These are phyloP conservation scores for Helleia helle DNA, from an alignment of 2,888 invertebrate species.

Conservation along the genomic window DNA sequence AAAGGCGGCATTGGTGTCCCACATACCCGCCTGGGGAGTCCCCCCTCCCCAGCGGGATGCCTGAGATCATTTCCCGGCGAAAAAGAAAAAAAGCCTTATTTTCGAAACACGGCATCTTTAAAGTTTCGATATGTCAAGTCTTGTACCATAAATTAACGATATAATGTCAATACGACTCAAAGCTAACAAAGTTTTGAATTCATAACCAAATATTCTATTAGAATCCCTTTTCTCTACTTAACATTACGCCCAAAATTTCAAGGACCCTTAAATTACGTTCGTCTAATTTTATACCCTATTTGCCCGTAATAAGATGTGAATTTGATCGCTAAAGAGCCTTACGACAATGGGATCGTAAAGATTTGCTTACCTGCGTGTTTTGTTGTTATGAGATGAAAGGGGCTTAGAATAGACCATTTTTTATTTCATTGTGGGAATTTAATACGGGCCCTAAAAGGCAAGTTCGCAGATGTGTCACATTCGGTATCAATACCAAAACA, in stretches of 20 bases:
- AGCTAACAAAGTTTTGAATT: slow-evolving; percentile 4
- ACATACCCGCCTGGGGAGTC: too few relatives aligned
- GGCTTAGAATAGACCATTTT: slow-evolving; percentile 60
- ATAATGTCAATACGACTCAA: neutral
- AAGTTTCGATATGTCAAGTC: neutral
- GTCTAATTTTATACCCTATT: slow-evolving; percentile 19
- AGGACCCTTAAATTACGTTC: slow-evolving; percentile 11
- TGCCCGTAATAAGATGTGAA: slow-evolving; percentile 54
- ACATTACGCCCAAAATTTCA: slow-evolving; percentile 2
- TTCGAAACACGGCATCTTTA: too few relatives aligned
- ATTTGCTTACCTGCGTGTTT: slow-evolving; percentile 71
- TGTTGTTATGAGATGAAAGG: slow-evolving; percentile 61
- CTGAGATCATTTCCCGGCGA: too few relatives aligned
- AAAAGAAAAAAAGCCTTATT: too few relatives aligned
- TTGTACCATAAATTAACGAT: neutral
- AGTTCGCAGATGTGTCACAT: slow-evolving; percentile 66
- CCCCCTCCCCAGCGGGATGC: too few relatives aligned
- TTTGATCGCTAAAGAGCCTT: slow-evolving; percentile 44
- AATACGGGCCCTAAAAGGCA: slow-evolving; percentile 63
- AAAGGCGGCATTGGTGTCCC: too few relatives aligned
- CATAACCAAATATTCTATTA: slow-evolving; percentile 5
- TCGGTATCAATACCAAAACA: slow-evolving; percentile 58
- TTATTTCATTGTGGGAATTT: slow-evolving; percentile 70
- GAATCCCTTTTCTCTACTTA: slow-evolving; percentile 4
- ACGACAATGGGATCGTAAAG: slow-evolving; percentile 63